Conservation (phyloP, 2,113 vertebrate genomes). For the Columba livia region DNA sequence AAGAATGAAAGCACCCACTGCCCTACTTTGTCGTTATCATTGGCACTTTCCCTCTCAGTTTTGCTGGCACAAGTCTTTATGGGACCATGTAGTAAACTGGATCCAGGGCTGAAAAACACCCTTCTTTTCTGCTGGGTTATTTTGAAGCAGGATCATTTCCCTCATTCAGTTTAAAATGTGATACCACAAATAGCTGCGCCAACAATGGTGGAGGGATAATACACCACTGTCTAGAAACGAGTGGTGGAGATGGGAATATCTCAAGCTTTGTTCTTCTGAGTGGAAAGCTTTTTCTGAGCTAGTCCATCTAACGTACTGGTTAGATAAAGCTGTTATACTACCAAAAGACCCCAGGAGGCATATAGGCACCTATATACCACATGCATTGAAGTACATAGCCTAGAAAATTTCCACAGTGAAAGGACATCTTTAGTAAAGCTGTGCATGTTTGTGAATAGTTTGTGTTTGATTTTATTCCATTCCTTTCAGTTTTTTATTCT, state of each 20-base stretch:
- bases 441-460: not conserved
- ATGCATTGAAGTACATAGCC: not conserved
- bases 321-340: not conserved
- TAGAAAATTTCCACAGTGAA: not conserved
- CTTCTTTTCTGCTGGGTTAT: not conserved
- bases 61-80: constrained; percentile 25
- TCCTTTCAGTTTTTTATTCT: not conserved
- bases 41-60: not conserved
- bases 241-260: not conserved
- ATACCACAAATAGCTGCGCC: not conserved
- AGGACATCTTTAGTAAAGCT: not conserved
- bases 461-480: not conserved
- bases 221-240: not conserved
- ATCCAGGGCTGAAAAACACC: not conserved
- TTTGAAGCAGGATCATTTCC: not conserved
- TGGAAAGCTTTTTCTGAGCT: not conserved
- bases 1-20: constrained; percentile 36
- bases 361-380: not conserved
- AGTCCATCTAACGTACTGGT: not conserved
- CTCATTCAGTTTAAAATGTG: not conserved
- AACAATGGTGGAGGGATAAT: not conserved
- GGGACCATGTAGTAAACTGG: not conserved
- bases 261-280: not conserved
- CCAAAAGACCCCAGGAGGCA: not conserved
- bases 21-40: constrained; percentile 8